Evolutionary conservation across 1,140 invertebrate genomes (phyloP).

Genomic region (Adoxophyes honmai): DNA sequence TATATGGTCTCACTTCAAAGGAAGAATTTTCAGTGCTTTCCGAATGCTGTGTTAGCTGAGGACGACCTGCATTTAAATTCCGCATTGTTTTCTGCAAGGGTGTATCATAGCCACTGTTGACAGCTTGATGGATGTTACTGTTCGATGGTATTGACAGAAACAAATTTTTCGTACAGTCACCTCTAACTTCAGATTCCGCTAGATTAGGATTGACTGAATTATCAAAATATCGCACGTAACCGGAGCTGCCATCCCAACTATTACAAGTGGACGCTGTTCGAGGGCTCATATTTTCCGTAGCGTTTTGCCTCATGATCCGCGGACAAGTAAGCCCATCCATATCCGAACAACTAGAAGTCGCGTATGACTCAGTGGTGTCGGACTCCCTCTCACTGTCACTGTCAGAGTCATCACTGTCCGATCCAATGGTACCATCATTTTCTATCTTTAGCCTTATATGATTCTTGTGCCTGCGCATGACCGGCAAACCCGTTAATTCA

Average conservation of each 20-base stretch:
- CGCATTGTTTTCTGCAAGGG: conserved; percentile 32
- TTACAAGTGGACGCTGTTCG: conserved; percentile 60
- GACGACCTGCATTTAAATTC: conserved; percentile 25
- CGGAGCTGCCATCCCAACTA: conserved; percentile 79
- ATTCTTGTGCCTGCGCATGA: conserved; percentile 77
- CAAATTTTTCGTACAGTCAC: conserved; percentile 66
- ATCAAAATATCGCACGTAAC: conserved; percentile 81
- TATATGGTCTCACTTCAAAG: conserved; percentile 75
- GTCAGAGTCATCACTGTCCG: conserved; percentile 71
- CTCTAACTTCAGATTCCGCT: conserved; percentile 37
- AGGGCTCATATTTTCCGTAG: conserved; percentile 69
- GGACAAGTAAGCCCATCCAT: conserved; percentile 47
- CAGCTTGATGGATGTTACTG: conserved; percentile 22
- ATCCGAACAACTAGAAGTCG: conserved; percentile 57
- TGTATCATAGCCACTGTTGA: conserved; percentile 28
- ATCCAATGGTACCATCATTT: conserved; percentile 73
- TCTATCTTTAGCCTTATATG: conserved; percentile 76
- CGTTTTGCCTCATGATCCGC: conserved; percentile 78
- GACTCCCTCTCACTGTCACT: conserved; percentile 64
- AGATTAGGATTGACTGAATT: conserved; percentile 47
- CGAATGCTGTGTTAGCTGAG: conserved; percentile 64
- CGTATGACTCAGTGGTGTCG: conserved; percentile 52
- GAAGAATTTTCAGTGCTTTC: conserved; percentile 80
- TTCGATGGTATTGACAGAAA: conserved; percentile 40
- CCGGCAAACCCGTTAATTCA: conserved; percentile 72